These are phyloP conservation scores for Muraenolepis orangiensis DNA, from an alignment of 2,797 vertebrate species.

Conservation along the genomic window DNA sequence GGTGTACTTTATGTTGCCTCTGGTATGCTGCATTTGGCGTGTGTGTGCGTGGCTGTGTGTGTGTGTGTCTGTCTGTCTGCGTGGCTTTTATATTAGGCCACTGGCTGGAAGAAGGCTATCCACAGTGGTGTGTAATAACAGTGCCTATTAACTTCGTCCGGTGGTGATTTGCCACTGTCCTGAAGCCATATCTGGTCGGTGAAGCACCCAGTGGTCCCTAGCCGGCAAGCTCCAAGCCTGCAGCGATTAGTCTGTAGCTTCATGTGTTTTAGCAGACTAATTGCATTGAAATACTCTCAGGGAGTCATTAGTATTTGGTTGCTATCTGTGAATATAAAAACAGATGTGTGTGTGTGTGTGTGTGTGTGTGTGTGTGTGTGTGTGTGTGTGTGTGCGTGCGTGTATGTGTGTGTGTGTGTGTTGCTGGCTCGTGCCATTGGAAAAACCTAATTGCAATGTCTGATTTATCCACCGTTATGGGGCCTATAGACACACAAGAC, in stretches of 20 bases:
- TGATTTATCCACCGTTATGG: neutral
- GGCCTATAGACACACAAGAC: neutral
- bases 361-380: neutral
- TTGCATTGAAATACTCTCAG: neutral
- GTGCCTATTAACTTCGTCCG: constrained; percentile 51
- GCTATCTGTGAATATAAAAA: neutral
- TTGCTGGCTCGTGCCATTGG: neutral
- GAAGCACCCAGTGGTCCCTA: neutral
- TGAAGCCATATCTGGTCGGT: constrained; percentile 35
- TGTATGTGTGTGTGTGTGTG: neutral
- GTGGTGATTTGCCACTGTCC: constrained; percentile 5
- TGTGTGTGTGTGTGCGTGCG: neutral
- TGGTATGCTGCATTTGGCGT: constrained; percentile 14
- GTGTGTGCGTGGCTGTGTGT: neutral
- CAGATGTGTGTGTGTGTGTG: neutral
- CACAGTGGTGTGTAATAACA: constrained; percentile 38
- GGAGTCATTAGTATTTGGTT: constrained; percentile 1
- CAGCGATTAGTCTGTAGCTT: neutral
- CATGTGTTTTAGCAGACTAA: constrained; percentile 4
- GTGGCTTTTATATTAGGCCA: too few species aligned
- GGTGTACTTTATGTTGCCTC: constrained; percentile 37
- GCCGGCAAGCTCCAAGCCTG: neutral
- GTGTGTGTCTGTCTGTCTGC: constrained; percentile 7
- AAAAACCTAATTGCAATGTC: neutral
- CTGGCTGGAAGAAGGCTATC: constrained; percentile 39